phyloP scores from a whole-genome alignment of 2,888 invertebrate species.

The Drosophila neotestacea region DNA sequence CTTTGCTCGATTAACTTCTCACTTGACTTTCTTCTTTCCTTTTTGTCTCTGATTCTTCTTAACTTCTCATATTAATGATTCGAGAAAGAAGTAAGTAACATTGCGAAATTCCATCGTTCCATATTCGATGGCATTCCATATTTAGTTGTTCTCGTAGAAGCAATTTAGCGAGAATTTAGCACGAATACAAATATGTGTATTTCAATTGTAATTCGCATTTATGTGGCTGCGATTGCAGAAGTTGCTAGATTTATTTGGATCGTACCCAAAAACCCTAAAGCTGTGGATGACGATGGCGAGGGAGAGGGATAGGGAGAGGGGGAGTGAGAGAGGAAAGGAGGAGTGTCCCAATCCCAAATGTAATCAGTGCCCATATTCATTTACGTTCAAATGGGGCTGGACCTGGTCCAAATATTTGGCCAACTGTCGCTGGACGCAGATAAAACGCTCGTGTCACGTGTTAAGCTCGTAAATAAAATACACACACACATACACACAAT shows the following conservation, averaged over 20 bases:
- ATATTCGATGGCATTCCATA: neutral
- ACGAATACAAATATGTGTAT: slow-evolving; percentile 15
- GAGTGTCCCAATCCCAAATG: slow-evolving; percentile 53
- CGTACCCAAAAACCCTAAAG: slow-evolving; percentile 6
- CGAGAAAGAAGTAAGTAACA: no score
- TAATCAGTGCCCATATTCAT: slow-evolving; percentile 63
- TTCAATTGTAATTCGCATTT: slow-evolving; percentile 22
- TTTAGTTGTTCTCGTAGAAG: neutral
- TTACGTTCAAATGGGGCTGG: slow-evolving; percentile 41
- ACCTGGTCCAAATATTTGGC: slow-evolving; percentile 39
- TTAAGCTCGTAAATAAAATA: slow-evolving; percentile 61
- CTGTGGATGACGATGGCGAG: neutral
- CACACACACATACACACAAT: slow-evolving; percentile 4
- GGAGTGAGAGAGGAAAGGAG: neutral
- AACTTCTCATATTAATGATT: neutral
- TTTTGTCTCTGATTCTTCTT: neutral
- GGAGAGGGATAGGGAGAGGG: no score
- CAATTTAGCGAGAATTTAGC: slow-evolving; percentile 6
- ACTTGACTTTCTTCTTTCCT: neutral
- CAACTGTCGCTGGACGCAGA: slow-evolving; percentile 57
- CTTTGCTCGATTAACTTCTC: neutral
- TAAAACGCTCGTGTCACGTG: slow-evolving; percentile 60
- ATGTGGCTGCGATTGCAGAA: slow-evolving; percentile 17
- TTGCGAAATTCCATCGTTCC: no score
- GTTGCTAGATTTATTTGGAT: slow-evolving; percentile 12